Evolutionary conservation across 64 coral and sea anemone genomes (phyloP).

Genomic region (Montipora sp.): DNA sequence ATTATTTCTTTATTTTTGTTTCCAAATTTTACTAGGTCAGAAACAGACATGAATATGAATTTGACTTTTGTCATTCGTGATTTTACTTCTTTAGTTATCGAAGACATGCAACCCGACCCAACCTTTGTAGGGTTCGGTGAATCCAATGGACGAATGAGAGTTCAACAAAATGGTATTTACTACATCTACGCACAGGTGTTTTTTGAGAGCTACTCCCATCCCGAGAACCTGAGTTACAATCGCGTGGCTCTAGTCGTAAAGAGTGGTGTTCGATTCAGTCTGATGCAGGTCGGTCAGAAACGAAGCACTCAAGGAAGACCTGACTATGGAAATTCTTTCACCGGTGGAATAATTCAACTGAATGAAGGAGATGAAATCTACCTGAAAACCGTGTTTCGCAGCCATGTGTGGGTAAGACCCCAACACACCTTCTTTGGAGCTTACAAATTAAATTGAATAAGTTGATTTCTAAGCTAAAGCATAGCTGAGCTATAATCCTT

Average conservation of each 20-base stretch:
- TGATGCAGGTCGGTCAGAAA: background rate
- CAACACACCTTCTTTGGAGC: constrained; percentile 12
- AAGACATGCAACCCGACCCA: background rate
- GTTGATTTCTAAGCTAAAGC: too few species aligned
- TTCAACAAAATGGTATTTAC: background rate
- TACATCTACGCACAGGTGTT: constrained; percentile 16
- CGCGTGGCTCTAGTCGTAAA: background rate
- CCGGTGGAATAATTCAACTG: background rate
- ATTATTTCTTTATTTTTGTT: too few species aligned
- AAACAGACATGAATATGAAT: too few species aligned
- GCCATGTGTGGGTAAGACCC: background rate
- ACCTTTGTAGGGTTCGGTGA: background rate
- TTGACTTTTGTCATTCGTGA: too few species aligned
- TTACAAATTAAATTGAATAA: background rate
- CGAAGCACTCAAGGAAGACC: too few species aligned
- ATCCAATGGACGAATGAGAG: background rate
- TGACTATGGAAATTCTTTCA: background rate
- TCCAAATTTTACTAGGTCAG: too few species aligned
- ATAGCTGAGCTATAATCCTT: too few species aligned
- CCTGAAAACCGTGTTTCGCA: background rate
- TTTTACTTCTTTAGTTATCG: background rate
- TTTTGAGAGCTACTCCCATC: background rate
- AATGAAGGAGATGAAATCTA: background rate
- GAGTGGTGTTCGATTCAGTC: background rate
- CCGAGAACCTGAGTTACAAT: background rate